phyloP scores from a whole-genome alignment of 2,113 vertebrate genomes.

The Jaculus jaculus region DNA sequence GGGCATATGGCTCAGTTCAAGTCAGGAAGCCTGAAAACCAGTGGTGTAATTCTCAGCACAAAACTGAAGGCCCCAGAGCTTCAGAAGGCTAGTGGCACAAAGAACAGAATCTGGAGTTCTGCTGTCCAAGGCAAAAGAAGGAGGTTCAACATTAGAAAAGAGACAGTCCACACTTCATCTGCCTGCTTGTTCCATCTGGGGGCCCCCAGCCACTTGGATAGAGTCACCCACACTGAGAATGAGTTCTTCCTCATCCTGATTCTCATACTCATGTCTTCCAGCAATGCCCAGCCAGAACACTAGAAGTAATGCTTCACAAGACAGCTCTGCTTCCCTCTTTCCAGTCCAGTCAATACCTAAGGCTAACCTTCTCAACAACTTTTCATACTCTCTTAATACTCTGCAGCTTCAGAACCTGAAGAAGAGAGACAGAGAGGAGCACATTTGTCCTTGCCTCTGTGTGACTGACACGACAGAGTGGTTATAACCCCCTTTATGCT shows the following conservation, averaged over 20 bases:
- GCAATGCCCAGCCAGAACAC: neutral
- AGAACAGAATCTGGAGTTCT: neutral
- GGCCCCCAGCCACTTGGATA: neutral
- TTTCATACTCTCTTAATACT: neutral
- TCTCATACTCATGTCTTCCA: neutral
- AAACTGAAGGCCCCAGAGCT: neutral
- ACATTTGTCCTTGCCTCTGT: neutral
- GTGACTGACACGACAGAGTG: neutral
- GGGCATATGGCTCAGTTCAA: neutral
- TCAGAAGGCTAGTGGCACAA: neutral
- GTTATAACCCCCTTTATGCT: neutral
- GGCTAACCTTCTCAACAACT: neutral
- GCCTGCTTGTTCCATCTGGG: neutral
- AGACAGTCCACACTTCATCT: neutral
- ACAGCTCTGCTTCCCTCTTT: neutral
- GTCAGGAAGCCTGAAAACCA: neutral
- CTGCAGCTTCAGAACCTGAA: neutral
- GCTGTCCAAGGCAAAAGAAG: neutral
- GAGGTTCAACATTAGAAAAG: neutral
- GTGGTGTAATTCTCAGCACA: neutral
- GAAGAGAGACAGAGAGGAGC: neutral
- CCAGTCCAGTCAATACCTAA: neutral
- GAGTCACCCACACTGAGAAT: neutral
- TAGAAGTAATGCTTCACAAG: neutral
- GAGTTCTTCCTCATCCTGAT: neutral